A percentile compares a stretch with the other conserved stretches of the same genome.
Conservation (phyloP, 2,797 vertebrate genomes). For the Bryconaethiops microstoma region DNA sequence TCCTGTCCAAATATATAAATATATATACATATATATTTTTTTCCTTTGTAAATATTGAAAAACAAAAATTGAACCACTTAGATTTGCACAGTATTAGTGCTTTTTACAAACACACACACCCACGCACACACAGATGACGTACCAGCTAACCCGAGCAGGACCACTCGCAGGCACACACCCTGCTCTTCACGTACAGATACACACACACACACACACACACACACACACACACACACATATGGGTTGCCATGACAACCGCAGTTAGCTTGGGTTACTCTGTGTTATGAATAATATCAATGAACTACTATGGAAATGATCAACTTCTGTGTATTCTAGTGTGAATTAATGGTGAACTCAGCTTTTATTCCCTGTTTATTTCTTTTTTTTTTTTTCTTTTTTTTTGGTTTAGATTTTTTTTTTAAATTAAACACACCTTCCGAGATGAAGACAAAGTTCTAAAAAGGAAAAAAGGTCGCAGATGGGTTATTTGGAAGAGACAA, state of each 20-base stretch:
- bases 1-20: conserved; percentile 46
- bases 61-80: conserved; percentile 20
- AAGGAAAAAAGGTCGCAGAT: background rate
- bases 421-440: background rate
- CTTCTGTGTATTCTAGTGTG: conserved; percentile 43
- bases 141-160: conserved; percentile 46
- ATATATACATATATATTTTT: conserved; percentile 12
- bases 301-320: conserved; percentile 43
- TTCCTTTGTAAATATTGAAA: conserved; percentile 55
- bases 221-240: conserved; percentile 30
- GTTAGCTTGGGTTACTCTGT: conserved; percentile 47
- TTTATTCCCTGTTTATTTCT: background rate
- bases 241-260: conserved; percentile 48
- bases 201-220: conserved; percentile 30
- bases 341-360: conserved; percentile 50
- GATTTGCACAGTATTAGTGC: conserved; percentile 60
- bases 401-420: too few relatives aligned
- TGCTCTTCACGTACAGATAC: background rate
- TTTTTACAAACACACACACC: conserved; percentile 45
- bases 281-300: conserved; percentile 48
- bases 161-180: conserved; percentile 10
- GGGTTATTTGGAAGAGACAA: background rate
- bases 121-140: conserved; percentile 27
- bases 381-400: background rate
- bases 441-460: background rate